Conservation (phyloP, 2,113 vertebrate genomes). For the Ailurus styani region DNA sequence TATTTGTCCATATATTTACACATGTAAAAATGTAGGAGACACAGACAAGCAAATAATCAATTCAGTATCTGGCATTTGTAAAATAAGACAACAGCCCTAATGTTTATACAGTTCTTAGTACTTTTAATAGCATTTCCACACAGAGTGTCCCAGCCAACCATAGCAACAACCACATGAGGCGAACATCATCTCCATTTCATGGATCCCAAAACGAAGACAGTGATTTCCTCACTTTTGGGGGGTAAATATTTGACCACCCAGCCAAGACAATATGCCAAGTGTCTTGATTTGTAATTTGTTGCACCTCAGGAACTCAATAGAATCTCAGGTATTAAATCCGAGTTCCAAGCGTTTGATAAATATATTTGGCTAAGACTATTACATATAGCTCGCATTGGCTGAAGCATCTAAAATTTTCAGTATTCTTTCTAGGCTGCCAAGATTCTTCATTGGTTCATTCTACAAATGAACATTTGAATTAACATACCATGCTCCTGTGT, state of each 20-base stretch:
- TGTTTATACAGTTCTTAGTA: background rate
- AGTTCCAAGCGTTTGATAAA: conserved; percentile 20
- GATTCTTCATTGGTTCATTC: background rate
- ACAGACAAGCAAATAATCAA: conserved; percentile 61
- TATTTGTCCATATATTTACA: conserved; percentile 65
- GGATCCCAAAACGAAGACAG: background rate
- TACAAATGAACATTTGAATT: background rate
- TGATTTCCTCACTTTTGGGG: background rate
- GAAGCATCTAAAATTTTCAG: background rate
- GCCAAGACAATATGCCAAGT: background rate
- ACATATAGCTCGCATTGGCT: background rate
- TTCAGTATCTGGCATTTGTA: conserved; percentile 30
- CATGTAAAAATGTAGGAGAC: conserved; percentile 55
- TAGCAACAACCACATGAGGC: background rate
- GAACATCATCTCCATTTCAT: background rate
- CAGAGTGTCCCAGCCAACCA: background rate
- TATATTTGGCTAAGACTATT: conserved; percentile 7
- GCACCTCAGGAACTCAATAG: background rate
- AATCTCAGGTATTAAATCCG: background rate
- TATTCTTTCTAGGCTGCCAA: background rate
- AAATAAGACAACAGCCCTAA: conserved; percentile 52
- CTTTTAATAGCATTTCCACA: background rate
- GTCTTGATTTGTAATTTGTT: background rate
- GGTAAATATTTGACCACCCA: background rate
- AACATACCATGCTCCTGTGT: background rate